phyloP scores from a whole-genome alignment of 2,888 invertebrate genomes.

The Tachystola acroxantha region DNA sequence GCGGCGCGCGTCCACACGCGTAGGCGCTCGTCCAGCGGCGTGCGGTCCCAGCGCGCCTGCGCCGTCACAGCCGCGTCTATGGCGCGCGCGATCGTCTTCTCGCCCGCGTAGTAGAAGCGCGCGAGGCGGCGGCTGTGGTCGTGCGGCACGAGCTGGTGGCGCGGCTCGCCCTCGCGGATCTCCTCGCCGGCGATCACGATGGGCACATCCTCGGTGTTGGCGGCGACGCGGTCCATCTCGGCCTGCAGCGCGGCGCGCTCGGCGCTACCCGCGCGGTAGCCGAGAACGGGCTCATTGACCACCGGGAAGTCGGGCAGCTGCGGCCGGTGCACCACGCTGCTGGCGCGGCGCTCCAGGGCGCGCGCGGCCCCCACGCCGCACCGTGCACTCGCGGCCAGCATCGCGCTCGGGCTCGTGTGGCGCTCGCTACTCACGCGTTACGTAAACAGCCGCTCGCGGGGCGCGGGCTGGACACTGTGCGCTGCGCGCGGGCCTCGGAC shows the following conservation, averaged over 20 bases:
- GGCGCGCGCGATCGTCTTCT: constrained; percentile 89
- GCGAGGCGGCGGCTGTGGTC: constrained; percentile 93
- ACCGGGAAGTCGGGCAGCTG: constrained; percentile 83
- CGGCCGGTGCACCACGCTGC: constrained; percentile 81
- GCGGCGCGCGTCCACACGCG: constrained; percentile 93
- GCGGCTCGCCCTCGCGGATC: constrained; percentile 84
- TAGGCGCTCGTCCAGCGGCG: constrained; percentile 88
- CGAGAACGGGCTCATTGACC: constrained; percentile 88
- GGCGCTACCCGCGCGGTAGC: constrained; percentile 89
- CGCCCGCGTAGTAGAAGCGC: constrained; percentile 94
- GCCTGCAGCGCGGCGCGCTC: constrained; percentile 87
- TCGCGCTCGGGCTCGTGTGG: constrained; percentile 4
- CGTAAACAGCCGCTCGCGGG: not conserved
- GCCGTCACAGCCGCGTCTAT: constrained; percentile 88
- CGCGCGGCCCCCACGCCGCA: constrained; percentile 81
- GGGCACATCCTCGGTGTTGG: constrained; percentile 90
- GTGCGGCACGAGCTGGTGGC: constrained; percentile 93
- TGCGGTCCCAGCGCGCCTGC: constrained; percentile 93
- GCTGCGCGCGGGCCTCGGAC: constrained; percentile 2
- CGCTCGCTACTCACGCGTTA: not conserved
- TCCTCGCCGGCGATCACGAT: constrained; percentile 97
- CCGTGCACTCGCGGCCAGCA: constrained; percentile 38
- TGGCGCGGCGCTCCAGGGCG: constrained; percentile 59
- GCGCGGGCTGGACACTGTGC: constrained; percentile 10
- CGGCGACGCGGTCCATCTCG: constrained; percentile 82